Base-by-base conservation (phyloP, 2,113 vertebrate species). In the Caranx ignobilis region DNA sequence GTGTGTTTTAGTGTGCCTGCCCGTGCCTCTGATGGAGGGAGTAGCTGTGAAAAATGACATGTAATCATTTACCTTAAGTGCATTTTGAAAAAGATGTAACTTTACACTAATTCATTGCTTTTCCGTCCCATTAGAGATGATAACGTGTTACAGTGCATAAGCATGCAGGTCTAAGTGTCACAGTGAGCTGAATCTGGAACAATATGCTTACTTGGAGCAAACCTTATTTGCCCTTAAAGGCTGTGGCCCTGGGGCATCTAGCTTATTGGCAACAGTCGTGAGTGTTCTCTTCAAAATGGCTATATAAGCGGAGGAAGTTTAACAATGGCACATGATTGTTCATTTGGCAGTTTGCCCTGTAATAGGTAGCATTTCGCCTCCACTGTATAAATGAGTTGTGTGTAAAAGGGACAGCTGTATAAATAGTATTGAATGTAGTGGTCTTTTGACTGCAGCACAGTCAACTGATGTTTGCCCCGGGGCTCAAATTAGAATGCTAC, bases 401-500 rank as follows among this genome's bases (percentile, higher is more conserved):
- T 88, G 59, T 75, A 21, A 67, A 77, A 75, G 66, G 69, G 63
- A 86, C 89, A 86, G 75, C 87, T 91, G 87, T 81, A 59, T 87
- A 91, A 92, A 92, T 91, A 91, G 13, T 64, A 72, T 62, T 72
- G 48, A 84, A 79, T 69, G 73, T 55, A 80, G 64, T 41, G 21
- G 60, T 82, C 74, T 61, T 79, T 79, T 61, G 69, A 75, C 66
- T 87, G 87, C 86, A 74, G 77, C 59, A 56, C 72, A 70, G 55
- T 43, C 68, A 81, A 84, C 73, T 79, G 63, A 86, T 91, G 84
- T 91, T 89, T 93, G 76, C 77, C 79, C 59, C 64, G 52, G 71
- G 64, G 77, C 84, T 91, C 79, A 89, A 91, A 87, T 91, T 91
- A 93, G 87, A 90, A 83, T 69, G 81, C 77, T 79, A 86, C 82